Evolutionary conservation across 2,797 vertebrate genomes (phyloP).

Genomic region (Protosalanx chinensis): DNA sequence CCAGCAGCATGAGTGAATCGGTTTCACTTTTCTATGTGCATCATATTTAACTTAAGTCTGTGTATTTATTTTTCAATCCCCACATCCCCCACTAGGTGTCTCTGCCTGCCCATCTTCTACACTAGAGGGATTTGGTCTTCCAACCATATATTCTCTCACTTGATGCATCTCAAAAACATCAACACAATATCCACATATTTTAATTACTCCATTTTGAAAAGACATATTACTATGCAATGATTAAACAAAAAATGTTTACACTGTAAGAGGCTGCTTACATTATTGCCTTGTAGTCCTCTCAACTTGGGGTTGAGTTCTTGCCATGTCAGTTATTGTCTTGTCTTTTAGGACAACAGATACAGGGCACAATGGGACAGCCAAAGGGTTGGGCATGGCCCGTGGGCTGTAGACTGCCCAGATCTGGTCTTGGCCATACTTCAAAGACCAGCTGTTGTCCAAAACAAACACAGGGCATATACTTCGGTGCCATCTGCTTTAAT

Average conservation of each 20-base stretch:
- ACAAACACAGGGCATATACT: too few species aligned
- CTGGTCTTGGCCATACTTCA: background rate
- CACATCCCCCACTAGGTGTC: background rate
- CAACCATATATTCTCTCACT: background rate
- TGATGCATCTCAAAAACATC: background rate
- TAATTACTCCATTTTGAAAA: background rate
- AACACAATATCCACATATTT: background rate
- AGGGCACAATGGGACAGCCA: too few species aligned
- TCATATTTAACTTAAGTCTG: background rate
- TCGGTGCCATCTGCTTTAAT: too few species aligned
- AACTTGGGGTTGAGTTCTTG: too few species aligned
- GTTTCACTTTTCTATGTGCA: too few species aligned
- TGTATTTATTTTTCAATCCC: background rate
- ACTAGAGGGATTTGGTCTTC: slow-evolving; percentile 55
- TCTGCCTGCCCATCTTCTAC: background rate
- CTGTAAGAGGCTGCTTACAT: too few species aligned
- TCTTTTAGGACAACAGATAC: too few species aligned
- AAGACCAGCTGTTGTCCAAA: background rate
- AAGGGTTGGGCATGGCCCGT: too few species aligned
- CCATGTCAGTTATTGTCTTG: too few species aligned
- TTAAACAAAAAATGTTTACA: background rate
- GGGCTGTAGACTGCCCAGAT: too few species aligned
- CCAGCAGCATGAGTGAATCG: too few species aligned
- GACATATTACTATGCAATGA: background rate
- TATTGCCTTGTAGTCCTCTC: too few species aligned